Percentiles rank a stretch among this genome's conserved stretches.
Evolutionary conservation across 2,888 invertebrate genomes (phyloP).

Genomic region (Perizoma flavofasciatum): DNA sequence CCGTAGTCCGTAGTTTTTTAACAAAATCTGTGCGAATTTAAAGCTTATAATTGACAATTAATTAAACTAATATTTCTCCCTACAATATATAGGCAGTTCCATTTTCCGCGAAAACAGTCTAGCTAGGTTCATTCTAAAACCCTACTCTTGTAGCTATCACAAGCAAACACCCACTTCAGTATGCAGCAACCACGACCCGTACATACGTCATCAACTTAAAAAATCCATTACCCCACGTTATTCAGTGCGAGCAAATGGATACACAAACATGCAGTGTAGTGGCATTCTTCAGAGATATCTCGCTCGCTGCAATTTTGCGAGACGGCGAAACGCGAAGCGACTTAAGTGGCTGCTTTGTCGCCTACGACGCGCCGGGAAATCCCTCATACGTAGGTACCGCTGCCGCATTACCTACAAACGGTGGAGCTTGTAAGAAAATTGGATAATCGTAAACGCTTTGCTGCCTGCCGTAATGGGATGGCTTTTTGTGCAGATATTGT

Average conservation of each 20-base stretch:
- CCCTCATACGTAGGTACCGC: constrained; percentile 45
- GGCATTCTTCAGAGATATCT: constrained; percentile 56
- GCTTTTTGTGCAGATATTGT: constrained; percentile 19
- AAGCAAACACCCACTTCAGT: constrained; percentile 1
- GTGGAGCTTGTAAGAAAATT: constrained; percentile 40
- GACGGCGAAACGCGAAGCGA: constrained; percentile 54
- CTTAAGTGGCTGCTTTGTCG: constrained; percentile 68
- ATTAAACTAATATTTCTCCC: no score
- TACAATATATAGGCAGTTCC: no score
- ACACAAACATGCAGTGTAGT: constrained; percentile 63
- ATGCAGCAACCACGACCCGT: constrained; percentile 12
- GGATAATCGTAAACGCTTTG: constrained; percentile 41
- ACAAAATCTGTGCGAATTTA: no score
- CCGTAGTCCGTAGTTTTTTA: no score
- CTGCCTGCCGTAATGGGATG: constrained; percentile 32
- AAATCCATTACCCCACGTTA: constrained; percentile 61
- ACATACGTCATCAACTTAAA: constrained; percentile 44
- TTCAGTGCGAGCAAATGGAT: constrained; percentile 66
- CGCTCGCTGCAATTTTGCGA: constrained; percentile 61
- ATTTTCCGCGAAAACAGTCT: no score
- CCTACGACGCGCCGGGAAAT: constrained; percentile 51
- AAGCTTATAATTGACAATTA: no score
- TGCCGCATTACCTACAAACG: constrained; percentile 49
- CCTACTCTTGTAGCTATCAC: not conserved
- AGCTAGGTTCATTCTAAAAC: no score